These are phyloP conservation scores for Arbacia lixula DNA, from an alignment of 53 echinoderm and acorn worm species.

Conservation along the genomic window DNA sequence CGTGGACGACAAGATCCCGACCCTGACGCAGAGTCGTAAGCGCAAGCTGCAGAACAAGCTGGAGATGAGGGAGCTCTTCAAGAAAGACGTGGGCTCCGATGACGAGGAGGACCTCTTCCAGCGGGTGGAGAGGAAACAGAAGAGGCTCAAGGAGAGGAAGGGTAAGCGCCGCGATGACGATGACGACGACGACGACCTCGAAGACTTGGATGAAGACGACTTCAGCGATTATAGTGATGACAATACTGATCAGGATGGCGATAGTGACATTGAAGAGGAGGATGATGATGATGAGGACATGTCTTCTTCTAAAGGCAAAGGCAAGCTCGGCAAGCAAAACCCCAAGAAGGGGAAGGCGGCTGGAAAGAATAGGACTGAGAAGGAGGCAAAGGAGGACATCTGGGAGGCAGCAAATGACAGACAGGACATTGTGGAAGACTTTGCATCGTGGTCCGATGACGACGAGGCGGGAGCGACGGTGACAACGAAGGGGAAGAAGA, in stretches of 20 bases:
- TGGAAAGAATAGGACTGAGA: background rate
- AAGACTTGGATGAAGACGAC: constrained; percentile 49
- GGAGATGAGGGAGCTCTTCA: constrained; percentile 82
- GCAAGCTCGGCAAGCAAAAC: too few relatives aligned
- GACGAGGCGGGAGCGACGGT: constrained; percentile 49
- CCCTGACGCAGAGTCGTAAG: constrained; percentile 61
- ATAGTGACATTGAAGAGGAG: constrained; percentile 46
- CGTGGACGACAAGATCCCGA: constrained; percentile 70
- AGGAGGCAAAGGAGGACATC: constrained; percentile 24
- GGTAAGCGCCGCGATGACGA: constrained; percentile 23
- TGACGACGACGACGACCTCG: constrained; percentile 55
- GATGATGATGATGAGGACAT: constrained; percentile 57
- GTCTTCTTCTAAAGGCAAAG: background rate
- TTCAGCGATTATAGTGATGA: constrained; percentile 54
- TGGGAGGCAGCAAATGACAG: constrained; percentile 54
- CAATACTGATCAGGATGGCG: constrained; percentile 32
- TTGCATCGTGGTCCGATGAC: constrained; percentile 83
- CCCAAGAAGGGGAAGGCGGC: constrained; percentile 12
- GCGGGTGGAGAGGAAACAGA: constrained; percentile 75
- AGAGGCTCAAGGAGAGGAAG: constrained; percentile 50
- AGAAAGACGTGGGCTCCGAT: constrained; percentile 83
- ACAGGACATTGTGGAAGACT: constrained; percentile 88
- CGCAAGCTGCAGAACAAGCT: constrained; percentile 70
- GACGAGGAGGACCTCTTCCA: constrained; percentile 89
- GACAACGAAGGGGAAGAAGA: background rate